Conservation (phyloP, 2,113 vertebrate genomes). For the Tyto alba region DNA sequence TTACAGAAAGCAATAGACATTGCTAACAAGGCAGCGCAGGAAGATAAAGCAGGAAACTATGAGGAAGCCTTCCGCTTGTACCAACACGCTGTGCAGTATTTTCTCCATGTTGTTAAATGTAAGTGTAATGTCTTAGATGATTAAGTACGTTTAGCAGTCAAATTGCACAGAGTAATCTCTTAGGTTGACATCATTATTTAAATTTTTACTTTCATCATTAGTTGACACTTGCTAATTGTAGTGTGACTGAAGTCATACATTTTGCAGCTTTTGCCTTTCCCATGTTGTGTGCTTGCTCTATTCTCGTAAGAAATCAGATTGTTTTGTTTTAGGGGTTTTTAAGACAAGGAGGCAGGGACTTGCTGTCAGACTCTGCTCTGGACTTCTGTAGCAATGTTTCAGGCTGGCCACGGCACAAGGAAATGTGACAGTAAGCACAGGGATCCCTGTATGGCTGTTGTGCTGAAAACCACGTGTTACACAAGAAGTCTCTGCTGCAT, state of each 20-base stretch:
- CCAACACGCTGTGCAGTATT: constrained; percentile 91
- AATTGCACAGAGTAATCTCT: background rate
- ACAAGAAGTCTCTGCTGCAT: background rate
- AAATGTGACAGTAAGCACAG: background rate
- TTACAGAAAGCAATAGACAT: constrained; percentile 93
- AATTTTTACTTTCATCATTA: background rate
- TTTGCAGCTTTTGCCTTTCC: background rate
- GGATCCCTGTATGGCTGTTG: background rate
- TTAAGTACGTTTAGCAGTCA: background rate
- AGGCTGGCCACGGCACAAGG: background rate
- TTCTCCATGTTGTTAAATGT: constrained; percentile 95
- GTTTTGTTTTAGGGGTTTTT: background rate
- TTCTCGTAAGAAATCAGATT: background rate
- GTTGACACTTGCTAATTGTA: background rate
- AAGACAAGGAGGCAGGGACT: background rate
- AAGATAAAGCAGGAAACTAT: constrained; percentile 90
- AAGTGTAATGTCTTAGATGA: constrained; percentile 34
- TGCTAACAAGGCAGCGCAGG: constrained; percentile 88
- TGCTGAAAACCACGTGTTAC: background rate
- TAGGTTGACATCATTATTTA: background rate
- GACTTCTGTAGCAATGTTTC: background rate
- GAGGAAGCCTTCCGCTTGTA: constrained; percentile 91
- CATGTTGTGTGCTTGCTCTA: background rate
- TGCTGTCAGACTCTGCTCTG: background rate
- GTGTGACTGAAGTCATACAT: background rate